Evolutionary conservation across 2,888 invertebrate genomes (phyloP).

Genomic region (Therioaphis trifolii): DNA sequence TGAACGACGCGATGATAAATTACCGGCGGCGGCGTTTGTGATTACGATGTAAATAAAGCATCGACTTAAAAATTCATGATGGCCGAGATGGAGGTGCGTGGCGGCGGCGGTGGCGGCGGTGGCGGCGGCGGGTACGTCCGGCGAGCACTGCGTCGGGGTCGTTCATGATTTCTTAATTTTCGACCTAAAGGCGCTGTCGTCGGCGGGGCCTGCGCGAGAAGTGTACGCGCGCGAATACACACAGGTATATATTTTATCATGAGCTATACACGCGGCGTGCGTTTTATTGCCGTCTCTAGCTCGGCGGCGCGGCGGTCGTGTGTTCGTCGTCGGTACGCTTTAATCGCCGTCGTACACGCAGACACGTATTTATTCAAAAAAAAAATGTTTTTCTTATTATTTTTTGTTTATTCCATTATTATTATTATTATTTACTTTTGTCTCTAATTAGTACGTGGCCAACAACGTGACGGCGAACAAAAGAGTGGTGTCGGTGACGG

Average conservation of each 20-base stretch:
- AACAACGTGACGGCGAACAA: not conserved
- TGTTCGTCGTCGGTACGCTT: not conserved
- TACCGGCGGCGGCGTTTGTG: slow-evolving; percentile 17
- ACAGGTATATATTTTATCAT: too few relatives aligned
- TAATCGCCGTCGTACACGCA: not conserved
- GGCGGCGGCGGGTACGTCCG: not conserved
- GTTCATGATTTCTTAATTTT: slow-evolving; percentile 43
- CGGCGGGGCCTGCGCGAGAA: too few relatives aligned
- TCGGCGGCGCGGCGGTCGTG: not conserved
- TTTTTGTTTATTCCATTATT: not conserved
- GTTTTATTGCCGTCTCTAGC: too few relatives aligned
- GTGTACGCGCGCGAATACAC: too few relatives aligned
- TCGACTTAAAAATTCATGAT: slow-evolving; percentile 22
- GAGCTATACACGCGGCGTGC: too few relatives aligned
- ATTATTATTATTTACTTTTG: not conserved
- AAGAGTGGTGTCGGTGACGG: not conserved
- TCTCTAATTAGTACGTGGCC: not conserved
- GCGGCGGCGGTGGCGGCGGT: not conserved
- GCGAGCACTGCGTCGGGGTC: too few relatives aligned
- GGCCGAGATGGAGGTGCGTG: not conserved
- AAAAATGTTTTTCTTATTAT: too few relatives aligned
- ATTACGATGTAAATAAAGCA: slow-evolving; percentile 46
- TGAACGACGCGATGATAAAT: slow-evolving; percentile 38
- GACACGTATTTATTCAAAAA: slow-evolving; percentile 16
- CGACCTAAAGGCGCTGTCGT: not conserved